Conservation (phyloP, 2,888 invertebrate genomes). For the Chloromyia formosa region DNA sequence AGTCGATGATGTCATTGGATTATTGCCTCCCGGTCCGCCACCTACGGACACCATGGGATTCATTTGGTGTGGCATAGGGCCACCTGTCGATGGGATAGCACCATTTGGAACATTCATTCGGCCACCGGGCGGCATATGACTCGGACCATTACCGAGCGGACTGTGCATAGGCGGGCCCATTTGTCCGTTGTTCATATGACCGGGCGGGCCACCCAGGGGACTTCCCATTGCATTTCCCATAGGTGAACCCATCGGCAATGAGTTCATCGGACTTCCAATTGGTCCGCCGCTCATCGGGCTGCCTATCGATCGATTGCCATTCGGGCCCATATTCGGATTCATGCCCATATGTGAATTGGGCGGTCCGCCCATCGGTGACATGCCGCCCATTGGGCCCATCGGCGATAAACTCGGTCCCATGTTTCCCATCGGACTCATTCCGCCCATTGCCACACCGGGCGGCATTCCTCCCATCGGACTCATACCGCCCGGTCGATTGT, state of each 20-base stretch:
- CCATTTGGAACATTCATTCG: slow-evolving; percentile 67
- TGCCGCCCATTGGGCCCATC: slow-evolving; percentile 72
- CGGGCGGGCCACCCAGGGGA: slow-evolving; percentile 66
- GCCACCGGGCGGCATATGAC: slow-evolving; percentile 60
- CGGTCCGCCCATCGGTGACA: slow-evolving; percentile 75
- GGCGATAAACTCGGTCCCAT: slow-evolving; percentile 69
- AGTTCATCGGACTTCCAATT: slow-evolving; percentile 73
- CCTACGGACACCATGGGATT: slow-evolving; percentile 64
- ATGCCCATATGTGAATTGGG: slow-evolving; percentile 72
- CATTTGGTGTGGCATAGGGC: slow-evolving; percentile 66
- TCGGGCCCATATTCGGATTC: slow-evolving; percentile 70
- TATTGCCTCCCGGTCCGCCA: slow-evolving; percentile 65
- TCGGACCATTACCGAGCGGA: slow-evolving; percentile 72
- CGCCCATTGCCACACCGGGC: slow-evolving; percentile 65
- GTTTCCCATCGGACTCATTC: slow-evolving; percentile 69
- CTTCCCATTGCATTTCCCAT: slow-evolving; percentile 79
- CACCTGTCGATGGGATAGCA: slow-evolving; percentile 66
- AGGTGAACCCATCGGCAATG: slow-evolving; percentile 75
- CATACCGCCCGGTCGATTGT: slow-evolving; percentile 64
- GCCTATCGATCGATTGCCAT: slow-evolving; percentile 70
- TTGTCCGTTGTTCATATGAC: slow-evolving; percentile 73
- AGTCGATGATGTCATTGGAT: slow-evolving; percentile 58
- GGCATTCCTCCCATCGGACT: slow-evolving; percentile 64
- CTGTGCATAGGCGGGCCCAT: slow-evolving; percentile 82
- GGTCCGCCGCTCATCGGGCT: slow-evolving; percentile 74